Conservation (phyloP, 2,888 invertebrate genomes). For the Sclerodermus sp. region DNA sequence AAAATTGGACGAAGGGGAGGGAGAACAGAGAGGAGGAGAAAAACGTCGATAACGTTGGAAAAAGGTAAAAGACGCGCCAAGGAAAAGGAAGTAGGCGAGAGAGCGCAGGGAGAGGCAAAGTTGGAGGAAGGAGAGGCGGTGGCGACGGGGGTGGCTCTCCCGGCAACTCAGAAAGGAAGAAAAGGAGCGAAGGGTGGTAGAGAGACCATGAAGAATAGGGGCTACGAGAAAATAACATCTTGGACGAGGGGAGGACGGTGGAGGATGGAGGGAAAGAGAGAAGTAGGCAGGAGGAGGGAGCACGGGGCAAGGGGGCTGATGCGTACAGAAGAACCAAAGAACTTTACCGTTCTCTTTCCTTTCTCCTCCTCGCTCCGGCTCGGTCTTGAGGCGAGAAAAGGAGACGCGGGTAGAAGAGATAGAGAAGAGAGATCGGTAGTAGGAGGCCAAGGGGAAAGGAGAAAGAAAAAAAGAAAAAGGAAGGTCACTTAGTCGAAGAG, state of each 20-base stretch:
- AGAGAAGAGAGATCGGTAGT: background rate
- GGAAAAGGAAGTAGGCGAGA: slow-evolving; percentile 23
- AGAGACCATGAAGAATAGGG: slow-evolving; percentile 15
- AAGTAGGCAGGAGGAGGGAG: slow-evolving; percentile 54
- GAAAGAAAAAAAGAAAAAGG: slow-evolving; percentile 1
- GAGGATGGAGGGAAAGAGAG: slow-evolving; percentile 44
- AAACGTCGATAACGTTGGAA: slow-evolving; percentile 46
- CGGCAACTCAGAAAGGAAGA: slow-evolving; percentile 9
- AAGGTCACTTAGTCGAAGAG: slow-evolving; percentile 8
- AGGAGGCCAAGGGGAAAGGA: background rate
- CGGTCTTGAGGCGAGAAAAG: background rate
- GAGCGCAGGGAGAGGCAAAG: slow-evolving; percentile 22
- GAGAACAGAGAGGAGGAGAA: background rate
- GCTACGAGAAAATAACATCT: slow-evolving; percentile 1
- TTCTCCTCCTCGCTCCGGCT: no score
- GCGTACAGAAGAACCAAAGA: slow-evolving; percentile 1
- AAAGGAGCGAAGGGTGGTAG: slow-evolving; percentile 7
- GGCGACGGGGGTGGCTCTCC: slow-evolving; percentile 9
- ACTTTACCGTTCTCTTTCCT: background rate
- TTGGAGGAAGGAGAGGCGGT: slow-evolving; percentile 22
- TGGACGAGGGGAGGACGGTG: background rate
- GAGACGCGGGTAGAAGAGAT: background rate
- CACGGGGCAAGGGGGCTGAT: background rate
- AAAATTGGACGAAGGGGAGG: background rate
- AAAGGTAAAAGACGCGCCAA: slow-evolving; percentile 47